Percentiles rank a stretch among this genome's conserved stretches.
Conservation (phyloP, 1,140 invertebrate genomes). For the Pantala flavescens region DNA sequence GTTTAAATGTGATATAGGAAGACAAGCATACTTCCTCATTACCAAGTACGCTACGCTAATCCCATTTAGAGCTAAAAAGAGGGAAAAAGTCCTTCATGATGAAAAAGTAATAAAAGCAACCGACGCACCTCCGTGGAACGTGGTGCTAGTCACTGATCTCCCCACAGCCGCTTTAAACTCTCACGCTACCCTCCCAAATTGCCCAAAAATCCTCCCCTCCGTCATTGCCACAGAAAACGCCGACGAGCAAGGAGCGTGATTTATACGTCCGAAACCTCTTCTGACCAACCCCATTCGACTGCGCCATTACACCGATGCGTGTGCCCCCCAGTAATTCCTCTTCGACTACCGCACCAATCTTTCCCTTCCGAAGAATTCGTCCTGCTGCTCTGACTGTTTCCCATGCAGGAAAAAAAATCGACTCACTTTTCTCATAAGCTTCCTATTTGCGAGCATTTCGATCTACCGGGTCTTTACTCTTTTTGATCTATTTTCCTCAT, state of each 20-base stretch:
- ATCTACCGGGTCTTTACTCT: not conserved
- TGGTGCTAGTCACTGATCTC: constrained; percentile 4
- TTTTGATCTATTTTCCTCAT: not conserved
- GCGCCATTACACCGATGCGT: not conserved
- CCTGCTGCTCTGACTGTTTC: not conserved
- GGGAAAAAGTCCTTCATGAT: too few relatives aligned
- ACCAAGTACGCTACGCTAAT: too few relatives aligned
- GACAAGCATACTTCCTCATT: too few relatives aligned
- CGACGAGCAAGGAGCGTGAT: constrained; percentile 2
- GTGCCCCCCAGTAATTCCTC: not conserved
- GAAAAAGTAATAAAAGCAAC: not conserved
- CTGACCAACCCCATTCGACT: not conserved
- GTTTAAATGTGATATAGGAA: too few relatives aligned
- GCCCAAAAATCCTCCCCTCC: not conserved
- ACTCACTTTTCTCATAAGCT: not conserved
- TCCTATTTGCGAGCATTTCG: not conserved
- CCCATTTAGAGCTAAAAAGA: too few relatives aligned
- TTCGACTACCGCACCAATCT: not conserved
- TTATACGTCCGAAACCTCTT: constrained; percentile 1
- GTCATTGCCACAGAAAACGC: constrained; percentile 7
- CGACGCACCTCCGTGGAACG: constrained; percentile 1
- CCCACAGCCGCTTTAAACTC: not conserved
- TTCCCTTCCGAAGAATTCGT: not conserved
- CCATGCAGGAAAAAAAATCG: not conserved
- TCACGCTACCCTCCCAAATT: not conserved